Conservation (phyloP, 1,140 invertebrate species). For the Trissolcus basalis region DNA sequence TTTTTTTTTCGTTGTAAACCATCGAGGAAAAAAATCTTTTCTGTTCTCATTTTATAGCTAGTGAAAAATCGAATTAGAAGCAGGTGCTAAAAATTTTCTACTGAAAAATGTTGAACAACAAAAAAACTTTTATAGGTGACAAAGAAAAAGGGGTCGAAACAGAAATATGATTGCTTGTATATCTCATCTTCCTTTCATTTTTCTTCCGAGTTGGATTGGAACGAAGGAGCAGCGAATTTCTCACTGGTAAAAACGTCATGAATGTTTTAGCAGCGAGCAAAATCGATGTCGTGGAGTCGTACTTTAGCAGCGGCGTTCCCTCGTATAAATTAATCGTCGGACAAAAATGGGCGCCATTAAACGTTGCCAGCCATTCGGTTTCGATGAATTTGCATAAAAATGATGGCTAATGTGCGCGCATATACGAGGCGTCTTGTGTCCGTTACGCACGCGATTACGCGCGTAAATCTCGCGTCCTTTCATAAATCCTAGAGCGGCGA, state of each 20-base stretch:
- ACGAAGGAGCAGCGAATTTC: no score
- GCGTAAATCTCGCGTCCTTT: slow-evolving; percentile 40
- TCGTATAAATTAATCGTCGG: slow-evolving; percentile 33
- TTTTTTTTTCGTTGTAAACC: no score
- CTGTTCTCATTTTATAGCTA: no score
- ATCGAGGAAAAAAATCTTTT: no score
- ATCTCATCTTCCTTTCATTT: not conserved
- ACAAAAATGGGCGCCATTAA: slow-evolving; percentile 37
- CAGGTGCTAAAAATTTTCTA: no score
- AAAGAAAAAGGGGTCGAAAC: no score
- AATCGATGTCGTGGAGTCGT: slow-evolving; percentile 27
- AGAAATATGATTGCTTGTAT: no score
- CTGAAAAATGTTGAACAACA: no score
- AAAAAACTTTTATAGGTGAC: no score
- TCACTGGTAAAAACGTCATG: slow-evolving; percentile 21
- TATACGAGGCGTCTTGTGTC: slow-evolving; percentile 24
- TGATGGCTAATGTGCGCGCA: slow-evolving; percentile 19
- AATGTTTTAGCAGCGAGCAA: slow-evolving; percentile 19
- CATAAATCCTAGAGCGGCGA: slow-evolving; percentile 32
- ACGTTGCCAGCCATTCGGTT: slow-evolving; percentile 25
- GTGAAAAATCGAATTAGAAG: no score
- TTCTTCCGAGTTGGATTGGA: no score
- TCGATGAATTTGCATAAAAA: slow-evolving; percentile 52
- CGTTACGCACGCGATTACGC: slow-evolving; percentile 33
- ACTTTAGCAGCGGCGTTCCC: slow-evolving; percentile 10